Evolutionary conservation across 2,797 vertebrate species (phyloP).

Genomic region (Halcyon badia): DNA sequence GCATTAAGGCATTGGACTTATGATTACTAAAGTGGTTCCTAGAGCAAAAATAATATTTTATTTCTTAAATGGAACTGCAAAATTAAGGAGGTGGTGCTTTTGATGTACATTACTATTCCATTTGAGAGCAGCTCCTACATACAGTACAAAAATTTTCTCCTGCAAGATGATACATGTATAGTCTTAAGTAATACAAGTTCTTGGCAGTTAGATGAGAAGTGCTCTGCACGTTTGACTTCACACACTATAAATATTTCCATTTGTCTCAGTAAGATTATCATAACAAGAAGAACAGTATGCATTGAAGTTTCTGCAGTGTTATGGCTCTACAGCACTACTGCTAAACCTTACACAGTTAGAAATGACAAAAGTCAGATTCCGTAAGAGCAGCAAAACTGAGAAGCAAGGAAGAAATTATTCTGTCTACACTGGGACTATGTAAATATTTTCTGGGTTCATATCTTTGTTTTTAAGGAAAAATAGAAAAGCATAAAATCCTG

Average conservation of each 20-base stretch:
- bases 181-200: not conserved
- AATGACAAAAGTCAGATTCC: not conserved
- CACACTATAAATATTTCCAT: not conserved
- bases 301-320: not conserved
- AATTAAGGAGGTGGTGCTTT: not conserved
- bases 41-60: constrained; percentile 21
- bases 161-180: not conserved
- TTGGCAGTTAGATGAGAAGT: not conserved
- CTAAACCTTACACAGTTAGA: not conserved
- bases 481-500: not conserved
- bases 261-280: not conserved
- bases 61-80: constrained; percentile 45
- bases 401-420: not conserved
- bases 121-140: not conserved
- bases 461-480: not conserved
- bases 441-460: not conserved
- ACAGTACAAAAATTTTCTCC: not conserved
- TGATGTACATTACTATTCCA: not conserved
- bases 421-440: not conserved
- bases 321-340: not conserved
- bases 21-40: constrained; percentile 54
- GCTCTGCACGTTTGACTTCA: not conserved
- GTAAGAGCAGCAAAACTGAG: not conserved
- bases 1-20: constrained; percentile 28
- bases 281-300: not conserved